Percentiles rank a stretch among this genome's conserved stretches.
phyloP scores from a whole-genome alignment of 2,113 vertebrate species.

The Pollachius pollachius region DNA sequence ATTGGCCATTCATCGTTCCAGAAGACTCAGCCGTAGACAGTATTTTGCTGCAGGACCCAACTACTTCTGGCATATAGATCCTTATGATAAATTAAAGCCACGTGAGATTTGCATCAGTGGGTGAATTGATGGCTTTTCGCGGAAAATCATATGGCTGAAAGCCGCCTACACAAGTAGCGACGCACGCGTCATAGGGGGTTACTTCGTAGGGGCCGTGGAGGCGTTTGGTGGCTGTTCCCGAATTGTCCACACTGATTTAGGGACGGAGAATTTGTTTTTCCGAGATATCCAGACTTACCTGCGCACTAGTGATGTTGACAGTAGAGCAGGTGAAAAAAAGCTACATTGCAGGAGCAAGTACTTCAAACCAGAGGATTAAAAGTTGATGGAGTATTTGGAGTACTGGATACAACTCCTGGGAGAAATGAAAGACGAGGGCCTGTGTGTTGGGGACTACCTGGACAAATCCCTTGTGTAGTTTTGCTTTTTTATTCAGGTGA shows the following conservation, averaged over 20 bases:
- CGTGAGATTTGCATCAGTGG: slow-evolving; percentile 22
- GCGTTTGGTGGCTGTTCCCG: neutral
- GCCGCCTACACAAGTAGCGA: slow-evolving; percentile 14
- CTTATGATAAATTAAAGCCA: slow-evolving; percentile 25
- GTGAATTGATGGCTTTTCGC: slow-evolving; percentile 20
- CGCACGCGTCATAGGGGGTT: slow-evolving; percentile 14
- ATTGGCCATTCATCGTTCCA: neutral
- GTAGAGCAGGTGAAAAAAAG: neutral
- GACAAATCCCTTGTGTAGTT: neutral
- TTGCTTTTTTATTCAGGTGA: too few species aligned
- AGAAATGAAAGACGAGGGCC: neutral
- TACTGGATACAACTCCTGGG: neutral
- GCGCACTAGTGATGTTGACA: neutral
- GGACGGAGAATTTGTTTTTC: slow-evolving; percentile 21
- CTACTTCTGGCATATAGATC: slow-evolving; percentile 33
- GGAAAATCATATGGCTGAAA: slow-evolving; percentile 20
- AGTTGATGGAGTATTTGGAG: neutral
- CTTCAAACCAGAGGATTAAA: neutral
- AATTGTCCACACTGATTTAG: slow-evolving; percentile 7
- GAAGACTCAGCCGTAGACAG: neutral
- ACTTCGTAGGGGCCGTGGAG: slow-evolving; percentile 16
- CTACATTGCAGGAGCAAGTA: neutral
- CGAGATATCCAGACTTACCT: slow-evolving; percentile 16
- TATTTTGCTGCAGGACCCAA: slow-evolving; percentile 26
- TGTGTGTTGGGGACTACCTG: neutral